These are phyloP conservation scores for Serrognathus titanus DNA, from an alignment of 2,888 invertebrate genomes.

Conservation along the genomic window DNA sequence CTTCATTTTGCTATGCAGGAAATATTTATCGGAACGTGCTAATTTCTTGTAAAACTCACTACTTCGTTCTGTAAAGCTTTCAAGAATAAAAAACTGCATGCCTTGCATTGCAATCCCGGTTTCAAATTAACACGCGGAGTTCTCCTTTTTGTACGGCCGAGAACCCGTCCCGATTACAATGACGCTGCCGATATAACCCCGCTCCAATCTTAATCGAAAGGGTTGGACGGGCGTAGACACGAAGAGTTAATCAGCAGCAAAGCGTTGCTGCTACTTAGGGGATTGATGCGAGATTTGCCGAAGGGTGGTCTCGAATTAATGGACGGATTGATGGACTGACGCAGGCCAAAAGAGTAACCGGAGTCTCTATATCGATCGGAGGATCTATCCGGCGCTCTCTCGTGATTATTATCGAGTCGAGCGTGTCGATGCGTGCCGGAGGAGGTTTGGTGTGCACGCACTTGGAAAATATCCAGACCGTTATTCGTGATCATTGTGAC, in stretches of 20 bases:
- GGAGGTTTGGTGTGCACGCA: constrained; percentile 3
- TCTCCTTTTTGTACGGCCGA: no score
- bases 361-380: no score
- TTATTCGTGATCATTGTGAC: constrained; percentile 12
- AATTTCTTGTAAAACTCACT: no score
- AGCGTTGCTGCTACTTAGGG: not conserved
- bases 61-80: not conserved
- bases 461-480: constrained; percentile 13
- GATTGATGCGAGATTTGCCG: constrained; percentile 2
- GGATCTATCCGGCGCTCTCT: not conserved
- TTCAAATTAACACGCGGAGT: no score
- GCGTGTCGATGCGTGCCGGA: constrained; percentile 5
- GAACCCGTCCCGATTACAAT: no score
- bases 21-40: no score
- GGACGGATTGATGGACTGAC: not conserved
- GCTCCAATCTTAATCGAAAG: not conserved
- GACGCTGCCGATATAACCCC: not conserved
- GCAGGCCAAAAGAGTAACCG: not conserved
- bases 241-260: constrained; percentile 7
- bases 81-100: not conserved
- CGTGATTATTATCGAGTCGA: constrained; percentile 15
- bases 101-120: no score
- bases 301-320: constrained; percentile 14
- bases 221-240: constrained; percentile 2
- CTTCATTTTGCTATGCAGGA: no score